Percentiles rank a stretch among this genome's conserved stretches.
Evolutionary conservation across 2,888 invertebrate species (phyloP).

Genomic region (Lymantria monacha): DNA sequence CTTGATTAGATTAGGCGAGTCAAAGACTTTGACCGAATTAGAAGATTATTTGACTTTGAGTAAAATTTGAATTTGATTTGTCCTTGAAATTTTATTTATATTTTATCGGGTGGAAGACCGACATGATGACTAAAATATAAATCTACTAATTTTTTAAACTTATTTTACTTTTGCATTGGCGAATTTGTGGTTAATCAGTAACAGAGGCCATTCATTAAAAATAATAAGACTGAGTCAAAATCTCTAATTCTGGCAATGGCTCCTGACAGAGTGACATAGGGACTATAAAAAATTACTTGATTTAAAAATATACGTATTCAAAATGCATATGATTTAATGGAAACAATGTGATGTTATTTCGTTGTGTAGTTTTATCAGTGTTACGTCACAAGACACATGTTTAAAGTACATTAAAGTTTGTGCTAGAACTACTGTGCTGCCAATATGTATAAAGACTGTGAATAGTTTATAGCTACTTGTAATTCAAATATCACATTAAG

Average conservation of each 20-base stretch:
- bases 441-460: constrained; percentile 66
- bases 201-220: no score
- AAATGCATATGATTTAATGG: neutral
- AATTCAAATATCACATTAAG: constrained; percentile 49
- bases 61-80: no score
- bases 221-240: neutral
- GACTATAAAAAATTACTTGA: no score
- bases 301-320: neutral
- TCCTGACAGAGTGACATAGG: neutral
- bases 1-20: no score
- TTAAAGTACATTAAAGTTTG: neutral
- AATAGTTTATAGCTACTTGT: constrained; percentile 55
- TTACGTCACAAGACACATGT: no score
- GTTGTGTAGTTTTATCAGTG: neutral
- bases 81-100: no score
- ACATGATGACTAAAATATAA: no score
- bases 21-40: neutral
- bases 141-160: no score
- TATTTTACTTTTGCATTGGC: no score
- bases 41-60: neutral
- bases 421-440: constrained; percentile 29
- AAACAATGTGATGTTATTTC: neutral
- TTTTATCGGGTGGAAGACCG: no score
- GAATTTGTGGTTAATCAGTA: no score
- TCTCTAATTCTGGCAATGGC: neutral